Percentiles rank a stretch among this genome's conserved stretches.
These are phyloP conservation scores for Tragopan temminckii DNA, from an alignment of 2,797 vertebrate species.

Conservation along the genomic window DNA sequence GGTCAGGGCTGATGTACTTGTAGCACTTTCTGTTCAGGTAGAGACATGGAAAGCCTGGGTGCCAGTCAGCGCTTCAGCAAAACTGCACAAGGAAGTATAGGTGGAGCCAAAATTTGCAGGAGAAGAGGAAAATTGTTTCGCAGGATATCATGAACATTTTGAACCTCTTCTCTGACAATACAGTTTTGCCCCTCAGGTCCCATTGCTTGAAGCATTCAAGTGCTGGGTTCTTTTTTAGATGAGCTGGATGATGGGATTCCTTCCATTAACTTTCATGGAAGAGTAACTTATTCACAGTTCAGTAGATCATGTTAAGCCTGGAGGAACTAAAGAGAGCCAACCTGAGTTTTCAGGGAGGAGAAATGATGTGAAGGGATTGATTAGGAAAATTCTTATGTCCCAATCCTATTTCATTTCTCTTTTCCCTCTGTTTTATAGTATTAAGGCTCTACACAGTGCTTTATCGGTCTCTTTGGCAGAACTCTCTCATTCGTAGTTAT, in stretches of 20 bases:
- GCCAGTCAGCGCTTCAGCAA: background rate
- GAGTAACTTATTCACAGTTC: background rate
- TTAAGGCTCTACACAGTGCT: background rate
- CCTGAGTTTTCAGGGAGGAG: background rate
- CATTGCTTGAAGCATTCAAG: background rate
- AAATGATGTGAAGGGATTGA: background rate
- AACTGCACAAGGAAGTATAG: background rate
- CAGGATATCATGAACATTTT: background rate
- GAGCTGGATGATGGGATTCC: background rate
- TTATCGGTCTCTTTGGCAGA: constrained; percentile 1
- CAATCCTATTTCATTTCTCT: background rate
- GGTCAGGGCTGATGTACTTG: background rate
- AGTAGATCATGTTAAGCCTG: background rate
- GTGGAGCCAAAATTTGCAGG: background rate
- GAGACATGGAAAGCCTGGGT: background rate
- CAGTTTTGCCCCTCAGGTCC: background rate
- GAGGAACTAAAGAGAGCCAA: background rate
- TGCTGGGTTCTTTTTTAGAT: background rate
- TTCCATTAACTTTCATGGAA: background rate
- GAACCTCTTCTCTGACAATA: background rate
- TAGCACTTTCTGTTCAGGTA: background rate
- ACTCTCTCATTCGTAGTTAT: constrained; percentile 16
- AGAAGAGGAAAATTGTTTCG: background rate
- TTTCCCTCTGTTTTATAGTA: background rate
- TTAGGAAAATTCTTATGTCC: background rate